These are phyloP conservation scores for Channallabes apus DNA, from an alignment of 2,797 vertebrate genomes.

Conservation along the genomic window DNA sequence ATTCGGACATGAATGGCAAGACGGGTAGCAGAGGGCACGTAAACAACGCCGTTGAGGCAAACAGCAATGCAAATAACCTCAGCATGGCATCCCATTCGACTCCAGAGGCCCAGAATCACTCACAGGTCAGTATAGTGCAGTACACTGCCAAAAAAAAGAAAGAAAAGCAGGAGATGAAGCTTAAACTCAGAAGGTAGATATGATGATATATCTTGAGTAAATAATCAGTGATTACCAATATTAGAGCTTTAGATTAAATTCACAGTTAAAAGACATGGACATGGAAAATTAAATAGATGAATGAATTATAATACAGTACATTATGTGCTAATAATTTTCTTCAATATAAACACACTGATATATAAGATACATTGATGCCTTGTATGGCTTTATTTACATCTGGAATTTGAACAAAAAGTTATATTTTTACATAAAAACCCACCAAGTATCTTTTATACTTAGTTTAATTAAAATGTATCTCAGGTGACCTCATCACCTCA, in stretches of 20 bases:
- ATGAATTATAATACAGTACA: no score
- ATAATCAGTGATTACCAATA: not conserved
- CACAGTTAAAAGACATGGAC: not conserved
- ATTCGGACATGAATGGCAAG: slow-evolving; percentile 88
- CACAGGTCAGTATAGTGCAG: slow-evolving; percentile 74
- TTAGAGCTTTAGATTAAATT: not conserved
- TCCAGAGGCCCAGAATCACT: slow-evolving; percentile 73
- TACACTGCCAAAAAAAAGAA: not conserved
- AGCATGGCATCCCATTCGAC: slow-evolving; percentile 83
- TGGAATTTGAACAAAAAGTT: not conserved
- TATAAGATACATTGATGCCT: not conserved
- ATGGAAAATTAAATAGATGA: not conserved
- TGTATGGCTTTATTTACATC: not conserved
- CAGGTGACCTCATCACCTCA: not conserved
- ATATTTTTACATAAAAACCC: not conserved
- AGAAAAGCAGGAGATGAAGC: not conserved
- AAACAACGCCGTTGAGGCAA: slow-evolving; percentile 68
- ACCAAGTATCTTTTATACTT: not conserved
- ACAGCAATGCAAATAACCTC: slow-evolving; percentile 74
- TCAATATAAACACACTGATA: not conserved
- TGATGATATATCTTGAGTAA: not conserved
- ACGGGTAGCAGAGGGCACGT: slow-evolving; percentile 69
- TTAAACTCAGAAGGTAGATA: not conserved
- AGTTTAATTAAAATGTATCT: not conserved
- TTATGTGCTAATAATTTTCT: not conserved